A percentile compares a stretch with the other conserved stretches of the same genome.
phyloP scores from a whole-genome alignment of 1,140 invertebrate species.

The Cephus cinctus region DNA sequence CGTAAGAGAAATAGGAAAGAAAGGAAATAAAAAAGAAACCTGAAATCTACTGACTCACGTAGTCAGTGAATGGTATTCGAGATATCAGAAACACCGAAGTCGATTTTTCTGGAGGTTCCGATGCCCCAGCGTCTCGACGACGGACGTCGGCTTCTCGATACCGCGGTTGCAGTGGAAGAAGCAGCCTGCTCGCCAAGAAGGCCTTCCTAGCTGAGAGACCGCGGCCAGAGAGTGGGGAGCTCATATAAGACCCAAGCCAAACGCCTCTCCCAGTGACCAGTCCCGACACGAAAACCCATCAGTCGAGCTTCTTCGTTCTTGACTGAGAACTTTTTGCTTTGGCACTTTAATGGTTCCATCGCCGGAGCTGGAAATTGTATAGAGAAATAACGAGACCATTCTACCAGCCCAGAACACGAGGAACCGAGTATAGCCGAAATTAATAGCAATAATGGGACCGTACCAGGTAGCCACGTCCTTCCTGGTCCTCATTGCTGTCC shows the following conservation, averaged over 20 bases:
- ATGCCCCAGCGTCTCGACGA: too few relatives aligned
- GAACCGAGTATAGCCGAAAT: too few relatives aligned
- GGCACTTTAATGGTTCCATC: slow-evolving; percentile 31
- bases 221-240: slow-evolving; percentile 46
- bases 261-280: slow-evolving; percentile 55
- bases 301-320: slow-evolving; percentile 48
- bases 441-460: slow-evolving; percentile 41
- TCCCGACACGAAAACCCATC: slow-evolving; percentile 55
- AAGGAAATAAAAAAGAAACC: too few relatives aligned
- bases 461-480: slow-evolving; percentile 38
- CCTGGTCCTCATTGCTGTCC: slow-evolving; percentile 40
- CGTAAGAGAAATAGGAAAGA: too few relatives aligned
- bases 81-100: too few relatives aligned
- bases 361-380: slow-evolving; percentile 24
- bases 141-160: too few relatives aligned
- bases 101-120: too few relatives aligned
- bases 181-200: slow-evolving; percentile 43
- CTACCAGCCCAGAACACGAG: too few relatives aligned
- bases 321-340: slow-evolving; percentile 8
- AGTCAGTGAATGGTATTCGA: too few relatives aligned
- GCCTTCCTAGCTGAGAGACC: slow-evolving; percentile 45
- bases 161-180: slow-evolving; percentile 44
- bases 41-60: too few relatives aligned
- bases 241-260: slow-evolving; percentile 55
- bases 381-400: too few relatives aligned